Evolutionary conservation across 2,797 vertebrate species (phyloP).

Genomic region (Xenentodon cancila): DNA sequence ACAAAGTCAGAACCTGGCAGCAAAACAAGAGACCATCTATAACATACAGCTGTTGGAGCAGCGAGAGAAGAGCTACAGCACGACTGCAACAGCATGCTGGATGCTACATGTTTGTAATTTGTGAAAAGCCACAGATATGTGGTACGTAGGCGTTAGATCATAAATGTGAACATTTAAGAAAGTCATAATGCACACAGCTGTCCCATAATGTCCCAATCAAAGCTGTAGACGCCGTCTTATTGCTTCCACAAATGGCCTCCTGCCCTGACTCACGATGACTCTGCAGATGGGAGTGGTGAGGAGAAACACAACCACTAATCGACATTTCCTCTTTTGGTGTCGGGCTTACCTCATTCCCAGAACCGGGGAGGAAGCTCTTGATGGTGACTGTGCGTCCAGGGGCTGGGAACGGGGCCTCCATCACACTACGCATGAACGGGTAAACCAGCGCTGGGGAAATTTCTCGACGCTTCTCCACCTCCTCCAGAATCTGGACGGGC

Average conservation of each 20-base stretch:
- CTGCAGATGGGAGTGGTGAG: slow-evolving; percentile 34
- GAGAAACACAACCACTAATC: slow-evolving; percentile 51
- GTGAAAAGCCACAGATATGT: too few species aligned
- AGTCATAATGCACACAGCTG: neutral
- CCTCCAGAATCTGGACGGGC: slow-evolving; percentile 90
- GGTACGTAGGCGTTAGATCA: too few species aligned
- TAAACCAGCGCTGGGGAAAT: slow-evolving; percentile 93
- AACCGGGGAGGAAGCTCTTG: slow-evolving; percentile 94
- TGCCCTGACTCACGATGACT: slow-evolving; percentile 37
- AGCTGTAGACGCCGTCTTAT: slow-evolving; percentile 19
- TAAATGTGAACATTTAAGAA: too few species aligned
- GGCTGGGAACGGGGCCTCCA: slow-evolving; percentile 97
- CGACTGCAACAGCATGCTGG: too few species aligned
- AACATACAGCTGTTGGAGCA: neutral
- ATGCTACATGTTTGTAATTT: too few species aligned
- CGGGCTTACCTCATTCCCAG: slow-evolving; percentile 89
- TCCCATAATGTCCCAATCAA: slow-evolving; percentile 17
- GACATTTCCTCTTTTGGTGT: slow-evolving; percentile 54
- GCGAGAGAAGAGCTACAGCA: too few species aligned
- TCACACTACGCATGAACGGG: slow-evolving; percentile 96
- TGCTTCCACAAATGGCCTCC: slow-evolving; percentile 38
- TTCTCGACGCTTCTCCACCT: slow-evolving; percentile 94
- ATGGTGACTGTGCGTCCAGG: slow-evolving; percentile 92
- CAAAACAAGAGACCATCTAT: neutral
- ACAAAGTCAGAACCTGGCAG: slow-evolving; percentile 90